A percentile compares a stretch with the other conserved stretches of the same genome.
Evolutionary conservation across 1,140 invertebrate genomes (phyloP).

Genomic region (Cydia amplana): DNA sequence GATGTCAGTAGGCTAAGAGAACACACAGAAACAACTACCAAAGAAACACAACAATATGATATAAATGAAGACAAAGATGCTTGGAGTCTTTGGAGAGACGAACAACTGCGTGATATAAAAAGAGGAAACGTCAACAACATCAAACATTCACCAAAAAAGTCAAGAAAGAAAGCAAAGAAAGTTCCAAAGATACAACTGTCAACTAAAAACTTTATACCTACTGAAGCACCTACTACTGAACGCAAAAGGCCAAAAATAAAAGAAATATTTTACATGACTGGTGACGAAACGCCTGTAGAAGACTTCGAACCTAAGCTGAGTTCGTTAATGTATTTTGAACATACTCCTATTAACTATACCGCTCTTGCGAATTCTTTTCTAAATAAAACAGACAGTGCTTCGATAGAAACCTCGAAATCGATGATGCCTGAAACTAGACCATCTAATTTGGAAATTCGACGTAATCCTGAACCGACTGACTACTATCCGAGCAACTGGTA

Average conservation of each 20-base stretch:
- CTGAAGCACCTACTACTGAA: background rate
- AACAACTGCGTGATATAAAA: no score
- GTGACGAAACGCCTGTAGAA: background rate
- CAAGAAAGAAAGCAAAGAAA: background rate
- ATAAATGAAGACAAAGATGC: background rate
- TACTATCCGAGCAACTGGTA: background rate
- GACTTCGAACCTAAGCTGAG: background rate
- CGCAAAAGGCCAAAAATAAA: background rate
- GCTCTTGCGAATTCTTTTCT: background rate
- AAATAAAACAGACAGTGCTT: conserved; percentile 37
- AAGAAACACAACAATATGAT: background rate
- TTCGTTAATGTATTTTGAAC: background rate
- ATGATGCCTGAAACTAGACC: conserved; percentile 52
- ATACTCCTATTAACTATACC: conserved; percentile 23
- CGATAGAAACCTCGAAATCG: conserved; percentile 39
- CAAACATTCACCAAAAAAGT: background rate
- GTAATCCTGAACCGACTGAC: conserved; percentile 41
- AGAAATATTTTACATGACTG: background rate
- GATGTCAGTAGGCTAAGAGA: background rate
- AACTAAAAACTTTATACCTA: background rate
- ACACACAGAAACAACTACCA: background rate
- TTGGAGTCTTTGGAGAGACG: no score
- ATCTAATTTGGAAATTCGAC: conserved; percentile 61
- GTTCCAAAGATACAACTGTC: background rate
- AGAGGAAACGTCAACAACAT: no score